These are phyloP conservation scores for Eospalax fontanierii DNA, from an alignment of 2,797 vertebrate genomes.

Conservation along the genomic window DNA sequence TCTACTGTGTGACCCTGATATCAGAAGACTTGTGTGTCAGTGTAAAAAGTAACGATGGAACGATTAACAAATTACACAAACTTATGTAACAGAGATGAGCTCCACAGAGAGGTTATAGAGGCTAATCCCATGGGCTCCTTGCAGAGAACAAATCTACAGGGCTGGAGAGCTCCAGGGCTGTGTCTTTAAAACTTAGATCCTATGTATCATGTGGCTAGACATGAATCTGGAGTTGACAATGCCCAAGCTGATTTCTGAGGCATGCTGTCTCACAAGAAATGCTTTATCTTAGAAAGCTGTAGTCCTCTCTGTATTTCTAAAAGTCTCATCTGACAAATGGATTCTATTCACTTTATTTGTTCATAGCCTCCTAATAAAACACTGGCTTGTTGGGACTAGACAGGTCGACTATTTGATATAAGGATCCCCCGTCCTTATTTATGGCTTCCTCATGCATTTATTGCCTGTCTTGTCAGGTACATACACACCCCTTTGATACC, in stretches of 20 bases:
- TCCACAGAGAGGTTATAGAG: background rate
- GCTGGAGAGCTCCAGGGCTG: no score
- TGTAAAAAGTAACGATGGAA: slow-evolving; percentile 48
- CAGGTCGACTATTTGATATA: background rate
- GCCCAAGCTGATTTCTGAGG: background rate
- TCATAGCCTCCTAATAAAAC: slow-evolving; percentile 48
- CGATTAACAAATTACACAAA: background rate
- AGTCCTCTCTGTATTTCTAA: background rate
- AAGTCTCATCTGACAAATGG: slow-evolving; percentile 26
- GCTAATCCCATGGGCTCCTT: background rate
- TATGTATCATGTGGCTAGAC: accelerated
- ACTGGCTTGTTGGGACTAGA: background rate
- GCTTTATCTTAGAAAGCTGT: background rate
- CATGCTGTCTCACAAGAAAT: background rate
- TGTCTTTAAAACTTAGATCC: background rate
- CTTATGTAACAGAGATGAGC: background rate
- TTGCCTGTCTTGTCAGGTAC: background rate
- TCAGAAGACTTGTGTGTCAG: slow-evolving; percentile 16
- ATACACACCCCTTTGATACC: background rate
- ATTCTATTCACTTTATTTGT: background rate
- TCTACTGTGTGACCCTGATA: background rate
- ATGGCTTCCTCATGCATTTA: slow-evolving; percentile 1
- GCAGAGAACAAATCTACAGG: background rate
- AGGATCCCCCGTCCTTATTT: background rate
- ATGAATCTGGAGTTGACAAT: background rate